Conservation (phyloP, 2,113 vertebrate genomes). For the Microtus ochrogaster region DNA sequence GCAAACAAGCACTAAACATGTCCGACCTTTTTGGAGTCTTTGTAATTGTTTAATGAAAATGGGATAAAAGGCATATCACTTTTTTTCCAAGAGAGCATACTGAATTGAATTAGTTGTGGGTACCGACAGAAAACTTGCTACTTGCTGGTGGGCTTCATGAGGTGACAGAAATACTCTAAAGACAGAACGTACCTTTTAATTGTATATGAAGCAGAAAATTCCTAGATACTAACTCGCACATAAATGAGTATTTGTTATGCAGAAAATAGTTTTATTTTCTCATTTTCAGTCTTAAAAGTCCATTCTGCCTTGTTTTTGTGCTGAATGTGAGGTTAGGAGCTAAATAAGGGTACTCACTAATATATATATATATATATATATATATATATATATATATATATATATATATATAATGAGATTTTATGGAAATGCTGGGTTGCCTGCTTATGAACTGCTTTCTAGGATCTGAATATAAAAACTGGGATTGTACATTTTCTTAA, state of each 20-base stretch:
- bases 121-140: not conserved
- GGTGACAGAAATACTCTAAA: not conserved
- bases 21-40: not conserved
- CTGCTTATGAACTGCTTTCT: not conserved
- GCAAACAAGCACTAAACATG: not conserved
- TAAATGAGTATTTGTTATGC: not conserved
- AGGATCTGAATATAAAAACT: not conserved
- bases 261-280: not conserved
- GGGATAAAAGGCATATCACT: not conserved
- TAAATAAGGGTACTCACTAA: not conserved
- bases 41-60: slow-evolving; percentile 4
- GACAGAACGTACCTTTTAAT: not conserved
- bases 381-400: rapidly evolving
- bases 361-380: not conserved
- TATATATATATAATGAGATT: not conserved
- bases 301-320: not conserved
- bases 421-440: not conserved
- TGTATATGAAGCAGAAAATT: slow-evolving; percentile 3
- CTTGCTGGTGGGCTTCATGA: slow-evolving; percentile 40
- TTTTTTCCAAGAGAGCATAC: not conserved
- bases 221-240: not conserved
- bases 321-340: slow-evolving; percentile 31
- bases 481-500: not conserved
- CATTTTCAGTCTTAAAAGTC: not conserved
- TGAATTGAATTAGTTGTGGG: not conserved